Conservation (phyloP, 2,797 vertebrate genomes). For the Oophaga sylvatica region DNA sequence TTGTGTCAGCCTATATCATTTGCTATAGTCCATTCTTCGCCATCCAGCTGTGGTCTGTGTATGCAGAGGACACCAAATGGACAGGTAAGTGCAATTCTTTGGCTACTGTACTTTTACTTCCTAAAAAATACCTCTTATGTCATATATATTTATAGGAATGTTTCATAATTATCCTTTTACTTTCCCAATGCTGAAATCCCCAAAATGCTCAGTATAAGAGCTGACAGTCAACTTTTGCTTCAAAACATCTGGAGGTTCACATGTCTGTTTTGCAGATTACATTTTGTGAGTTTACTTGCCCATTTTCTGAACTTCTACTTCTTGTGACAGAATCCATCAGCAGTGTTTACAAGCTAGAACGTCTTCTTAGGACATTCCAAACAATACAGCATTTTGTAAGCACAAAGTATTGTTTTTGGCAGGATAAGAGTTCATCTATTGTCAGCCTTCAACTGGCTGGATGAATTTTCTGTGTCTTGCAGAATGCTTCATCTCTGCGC, state of each 20-base stretch:
- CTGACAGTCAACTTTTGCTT: not conserved
- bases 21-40: conserved; percentile 96
- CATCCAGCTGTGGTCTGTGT: conserved; percentile 96
- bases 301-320: not conserved
- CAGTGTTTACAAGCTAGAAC: conserved; percentile 29
- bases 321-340: not conserved
- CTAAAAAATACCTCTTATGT: not conserved
- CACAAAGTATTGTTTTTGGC: conserved; percentile 47
- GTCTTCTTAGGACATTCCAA: conserved; percentile 33
- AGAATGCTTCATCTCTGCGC: not conserved
- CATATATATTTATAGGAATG: not conserved
- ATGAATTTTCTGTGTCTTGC: not conserved
- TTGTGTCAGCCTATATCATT: conserved; percentile 88
- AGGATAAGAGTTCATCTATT: not conserved
- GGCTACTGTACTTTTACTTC: too few species aligned
- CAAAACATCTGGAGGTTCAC: not conserved
- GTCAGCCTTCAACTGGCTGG: not conserved
- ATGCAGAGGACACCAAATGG: conserved; percentile 85
- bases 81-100: conserved; percentile 75
- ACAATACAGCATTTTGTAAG: conserved; percentile 25
- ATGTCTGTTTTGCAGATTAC: not conserved
- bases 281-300: not conserved
- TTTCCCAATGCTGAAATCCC: not conserved
- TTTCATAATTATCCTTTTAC: too few species aligned
- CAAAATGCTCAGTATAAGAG: not conserved